Evolutionary conservation across 2,888 invertebrate species (phyloP).

Genomic region (Tridacna crocea): DNA sequence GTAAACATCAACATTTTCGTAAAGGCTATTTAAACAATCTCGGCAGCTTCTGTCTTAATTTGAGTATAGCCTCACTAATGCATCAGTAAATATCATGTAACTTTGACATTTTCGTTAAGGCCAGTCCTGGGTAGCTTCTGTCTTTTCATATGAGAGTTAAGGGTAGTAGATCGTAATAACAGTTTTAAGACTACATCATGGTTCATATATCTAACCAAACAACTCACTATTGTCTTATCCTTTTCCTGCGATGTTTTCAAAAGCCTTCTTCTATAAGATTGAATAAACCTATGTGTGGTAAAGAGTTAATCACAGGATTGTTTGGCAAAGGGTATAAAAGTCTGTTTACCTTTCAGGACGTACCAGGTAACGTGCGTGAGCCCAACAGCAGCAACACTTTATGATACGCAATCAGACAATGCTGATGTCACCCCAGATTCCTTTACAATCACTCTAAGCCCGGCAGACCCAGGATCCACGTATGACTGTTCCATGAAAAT

Average conservation of each 20-base stretch:
- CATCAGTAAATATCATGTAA: too few species aligned
- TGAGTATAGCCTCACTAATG: too few species aligned
- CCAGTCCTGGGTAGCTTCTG: too few species aligned
- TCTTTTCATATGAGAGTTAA: too few species aligned
- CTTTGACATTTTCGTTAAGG: too few species aligned
- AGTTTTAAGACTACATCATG: too few species aligned
- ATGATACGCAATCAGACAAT: conserved; percentile 32
- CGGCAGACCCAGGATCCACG: conserved; percentile 65
- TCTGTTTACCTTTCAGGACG: conserved; percentile 21
- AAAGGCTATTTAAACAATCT: too few species aligned
- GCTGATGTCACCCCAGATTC: conserved; percentile 28
- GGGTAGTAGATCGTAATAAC: too few species aligned
- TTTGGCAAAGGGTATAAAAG: not conserved
- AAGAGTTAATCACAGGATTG: not conserved
- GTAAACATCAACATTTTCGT: too few species aligned
- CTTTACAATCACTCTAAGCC: conserved; percentile 41
- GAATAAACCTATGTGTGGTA: not conserved
- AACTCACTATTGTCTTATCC: too few species aligned
- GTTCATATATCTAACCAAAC: too few species aligned
- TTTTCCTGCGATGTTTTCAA: not conserved
- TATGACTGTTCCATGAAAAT: conserved; percentile 67
- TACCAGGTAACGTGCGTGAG: conserved; percentile 55
- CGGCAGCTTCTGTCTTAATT: too few species aligned
- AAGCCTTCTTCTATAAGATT: not conserved
- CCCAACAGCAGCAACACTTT: conserved; percentile 46